Conservation (phyloP, 2,888 invertebrate species). For the Cabera pusaria region DNA sequence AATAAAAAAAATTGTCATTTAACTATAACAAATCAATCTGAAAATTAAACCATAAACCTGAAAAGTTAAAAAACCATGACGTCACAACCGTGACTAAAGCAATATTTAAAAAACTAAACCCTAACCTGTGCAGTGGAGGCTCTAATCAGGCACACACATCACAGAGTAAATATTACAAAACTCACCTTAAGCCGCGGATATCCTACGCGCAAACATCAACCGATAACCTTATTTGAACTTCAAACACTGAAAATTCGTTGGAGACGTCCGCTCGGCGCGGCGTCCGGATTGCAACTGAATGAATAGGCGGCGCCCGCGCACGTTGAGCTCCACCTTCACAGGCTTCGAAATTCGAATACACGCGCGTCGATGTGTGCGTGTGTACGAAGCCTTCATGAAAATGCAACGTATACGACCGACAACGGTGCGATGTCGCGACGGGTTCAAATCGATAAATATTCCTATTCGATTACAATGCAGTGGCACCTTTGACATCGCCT, state of each 20-base stretch:
- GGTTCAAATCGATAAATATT: constrained; percentile 32
- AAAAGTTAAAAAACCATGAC: constrained; percentile 40
- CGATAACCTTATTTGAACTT: constrained; percentile 72
- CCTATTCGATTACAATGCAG: constrained; percentile 24
- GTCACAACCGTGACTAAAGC: constrained; percentile 42
- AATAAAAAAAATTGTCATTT: no score
- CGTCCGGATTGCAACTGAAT: constrained; percentile 57
- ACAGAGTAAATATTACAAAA: constrained; percentile 52
- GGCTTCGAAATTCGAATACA: constrained; percentile 40
- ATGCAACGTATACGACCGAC: constrained; percentile 56
- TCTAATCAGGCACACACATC: constrained; percentile 62
- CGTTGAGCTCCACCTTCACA: constrained; percentile 59
- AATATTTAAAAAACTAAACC: constrained; percentile 27
- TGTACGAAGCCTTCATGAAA: constrained; percentile 66
- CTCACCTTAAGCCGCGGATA: constrained; percentile 63
- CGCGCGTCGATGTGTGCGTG: constrained; percentile 32
- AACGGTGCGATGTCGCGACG: constrained; percentile 15
- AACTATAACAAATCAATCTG: constrained; percentile 10
- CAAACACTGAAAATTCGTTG: constrained; percentile 40
- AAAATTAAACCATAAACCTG: constrained; percentile 11
- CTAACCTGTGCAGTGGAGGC: constrained; percentile 45
- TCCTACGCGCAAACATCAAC: constrained; percentile 64
- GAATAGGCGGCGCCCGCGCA: constrained; percentile 67
- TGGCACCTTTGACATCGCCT: constrained; percentile 19
- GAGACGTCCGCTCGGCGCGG: constrained; percentile 50